Evolutionary conservation across 2,888 invertebrate genomes (phyloP), one percentile per base, ranked within the genome.

Genomic region (Drosophila nr. perissopoda): DNA sequence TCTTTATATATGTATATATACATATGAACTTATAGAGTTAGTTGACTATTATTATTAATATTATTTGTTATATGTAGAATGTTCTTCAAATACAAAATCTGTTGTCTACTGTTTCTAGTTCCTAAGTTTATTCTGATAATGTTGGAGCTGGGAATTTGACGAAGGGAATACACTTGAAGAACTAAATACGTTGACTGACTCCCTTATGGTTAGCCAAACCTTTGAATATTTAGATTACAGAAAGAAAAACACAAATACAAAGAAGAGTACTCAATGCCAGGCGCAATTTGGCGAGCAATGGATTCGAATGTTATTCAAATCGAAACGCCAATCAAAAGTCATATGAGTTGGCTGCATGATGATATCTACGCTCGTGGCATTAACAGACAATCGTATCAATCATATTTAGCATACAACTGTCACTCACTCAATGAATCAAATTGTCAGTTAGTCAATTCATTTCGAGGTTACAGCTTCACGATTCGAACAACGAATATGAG

Each of bases 381-480:
- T 81, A 78, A 51, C 53, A 48, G 59, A 78, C 73, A 78, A 79
- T 71, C 61, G 59, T 78, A 90, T 86, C 90, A 90, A 86, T 86
- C 90, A 86, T 88, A 77, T 90, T 86, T 86, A 84, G 82, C 89
- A 89, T 76, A 90, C 68, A 85, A 85, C 76, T 90, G 89, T 76
- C 78, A 61, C 56, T 68, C 68, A 62, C 31, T 82, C 85, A 57
- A 34, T 67, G 62, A 67, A 21, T 71, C 75, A 80, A 34, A 56
- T 51, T 45, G 54, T 76, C 72, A 71, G 45, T 67, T 34, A 49
- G 34, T 69, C 83, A 83, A 48, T 58, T 65, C 66, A 27, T 2
- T 54, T 31, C 51, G 38, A 34, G 54, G 40, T 48, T 49, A 48
- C 52, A 61, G 34, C 49, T 64, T 21, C 38, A 36, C 13, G 18